phyloP scores from a whole-genome alignment of 2,113 vertebrate genomes.

The Notothenia rossii region DNA sequence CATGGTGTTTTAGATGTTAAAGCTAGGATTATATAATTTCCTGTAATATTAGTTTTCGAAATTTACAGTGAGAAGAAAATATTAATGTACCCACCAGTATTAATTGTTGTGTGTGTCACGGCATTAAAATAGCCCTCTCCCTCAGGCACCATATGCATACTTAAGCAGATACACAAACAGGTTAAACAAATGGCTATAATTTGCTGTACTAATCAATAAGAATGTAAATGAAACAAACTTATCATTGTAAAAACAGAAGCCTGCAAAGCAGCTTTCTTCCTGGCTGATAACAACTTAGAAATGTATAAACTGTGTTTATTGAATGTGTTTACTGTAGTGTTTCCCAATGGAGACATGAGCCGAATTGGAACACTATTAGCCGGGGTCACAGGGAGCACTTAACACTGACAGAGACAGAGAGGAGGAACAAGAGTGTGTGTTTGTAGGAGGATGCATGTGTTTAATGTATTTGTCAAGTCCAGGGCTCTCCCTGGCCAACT shows the following conservation, averaged over 20 bases:
- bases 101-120: conserved; percentile 1
- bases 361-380: conserved; percentile 41
- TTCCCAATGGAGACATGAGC: conserved; percentile 30
- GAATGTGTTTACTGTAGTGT: conserved; percentile 26
- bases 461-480: conserved; percentile 20
- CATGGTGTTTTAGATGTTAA: neutral
- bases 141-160: conserved; percentile 8
- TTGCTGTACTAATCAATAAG: conserved; percentile 72
- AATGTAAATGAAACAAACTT: conserved; percentile 75
- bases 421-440: conserved; percentile 28
- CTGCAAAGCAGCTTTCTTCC: neutral
- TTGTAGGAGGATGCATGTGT: neutral
- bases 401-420: conserved; percentile 58
- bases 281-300: conserved; percentile 31
- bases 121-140: neutral
- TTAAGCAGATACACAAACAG: conserved; percentile 24
- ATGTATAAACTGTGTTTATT: conserved; percentile 35
- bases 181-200: conserved; percentile 64
- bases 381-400: conserved; percentile 58
- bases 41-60: neutral
- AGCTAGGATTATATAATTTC: neutral
- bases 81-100: neutral
- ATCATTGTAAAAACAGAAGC: conserved; percentile 43
- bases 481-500: neutral
- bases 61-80: neutral